Conservation (phyloP, 2,797 vertebrate species). For the Crocidura indochinensis region DNA sequence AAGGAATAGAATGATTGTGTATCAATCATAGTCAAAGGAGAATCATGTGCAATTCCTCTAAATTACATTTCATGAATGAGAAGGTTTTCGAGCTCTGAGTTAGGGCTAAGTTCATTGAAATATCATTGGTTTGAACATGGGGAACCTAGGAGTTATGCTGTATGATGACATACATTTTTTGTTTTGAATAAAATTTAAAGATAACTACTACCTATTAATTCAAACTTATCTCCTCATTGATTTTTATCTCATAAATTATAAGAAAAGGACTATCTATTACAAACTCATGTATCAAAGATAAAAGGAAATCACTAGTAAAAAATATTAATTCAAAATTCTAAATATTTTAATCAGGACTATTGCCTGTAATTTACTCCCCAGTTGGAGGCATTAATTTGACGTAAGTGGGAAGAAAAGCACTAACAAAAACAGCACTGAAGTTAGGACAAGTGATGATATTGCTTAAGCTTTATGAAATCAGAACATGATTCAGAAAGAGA, state of each 20-base stretch:
- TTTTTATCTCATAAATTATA: slow-evolving; percentile 28
- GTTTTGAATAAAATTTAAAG: too few species aligned
- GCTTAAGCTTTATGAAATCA: not conserved
- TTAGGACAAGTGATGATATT: slow-evolving; percentile 26
- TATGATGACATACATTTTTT: too few species aligned
- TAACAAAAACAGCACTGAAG: slow-evolving; percentile 37
- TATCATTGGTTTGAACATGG: not conserved
- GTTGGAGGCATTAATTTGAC: not conserved
- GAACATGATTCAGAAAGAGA: not conserved
- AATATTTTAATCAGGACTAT: slow-evolving; percentile 21
- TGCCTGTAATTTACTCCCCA: not conserved
- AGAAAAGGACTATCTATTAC: not conserved
- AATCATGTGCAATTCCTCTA: not conserved
- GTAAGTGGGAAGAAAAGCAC: slow-evolving; percentile 6
- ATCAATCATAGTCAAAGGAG: not conserved
- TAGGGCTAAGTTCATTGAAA: not conserved
- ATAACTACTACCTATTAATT: not conserved
- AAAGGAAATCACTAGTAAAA: not conserved
- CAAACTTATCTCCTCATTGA: not conserved
- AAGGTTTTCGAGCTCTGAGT: not conserved
- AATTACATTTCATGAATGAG: not conserved
- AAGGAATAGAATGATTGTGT: not conserved
- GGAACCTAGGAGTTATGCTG: too few species aligned
- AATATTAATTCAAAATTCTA: not conserved
- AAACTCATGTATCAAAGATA: not conserved